Base-by-base conservation (phyloP, 2,113 vertebrate genomes). In the Carassius gibelio region DNA sequence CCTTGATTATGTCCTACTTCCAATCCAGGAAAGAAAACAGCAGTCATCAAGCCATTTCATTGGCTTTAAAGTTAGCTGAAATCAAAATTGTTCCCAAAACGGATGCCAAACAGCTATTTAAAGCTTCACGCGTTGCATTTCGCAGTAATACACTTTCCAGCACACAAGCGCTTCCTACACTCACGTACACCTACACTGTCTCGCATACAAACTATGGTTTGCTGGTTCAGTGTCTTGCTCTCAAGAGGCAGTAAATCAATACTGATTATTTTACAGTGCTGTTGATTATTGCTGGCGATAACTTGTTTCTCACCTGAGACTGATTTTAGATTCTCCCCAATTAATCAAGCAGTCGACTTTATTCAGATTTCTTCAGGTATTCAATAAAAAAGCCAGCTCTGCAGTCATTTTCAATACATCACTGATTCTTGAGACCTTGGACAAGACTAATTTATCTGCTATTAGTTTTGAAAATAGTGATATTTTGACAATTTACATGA, bases 131-230 rank as follows among this genome's bases (percentile, higher is more conserved):
- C 3, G 3, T 61, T 17, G 76, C 76, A 79, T 14, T 42, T 38
- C 7, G 1, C 30, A 79, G 30, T 14, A 57, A 61, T 61, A 5
- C 10, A 34, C 55, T 79, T 59, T 57, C 76, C 21, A 38, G 50
- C 55, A 23, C 55, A 79, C 34, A 61, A 79, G 30, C 76, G 17
- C 75, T 76, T 55, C 26, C 75, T 55, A 76, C 50, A 19, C 50
- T 76, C 75, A 76, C 26, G 26, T 3, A 55, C 76, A 79, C 76
- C 76, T 59, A 71, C 83, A 62, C 78, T 34, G 57, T 17, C 76
- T 77, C 80, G 64, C 72, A 85, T 79, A 69, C 75, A 81, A 77
- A 86, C 72, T n/a, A 55, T 21, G 45, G 15, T 52, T 69, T 62
- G 57, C 80, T 82, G 79, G 36, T 80, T 62, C 81, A 55, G 50